These are phyloP conservation scores for Atherinosoma microstoma DNA, from an alignment of 2,797 vertebrate genomes.

Conservation along the genomic window DNA sequence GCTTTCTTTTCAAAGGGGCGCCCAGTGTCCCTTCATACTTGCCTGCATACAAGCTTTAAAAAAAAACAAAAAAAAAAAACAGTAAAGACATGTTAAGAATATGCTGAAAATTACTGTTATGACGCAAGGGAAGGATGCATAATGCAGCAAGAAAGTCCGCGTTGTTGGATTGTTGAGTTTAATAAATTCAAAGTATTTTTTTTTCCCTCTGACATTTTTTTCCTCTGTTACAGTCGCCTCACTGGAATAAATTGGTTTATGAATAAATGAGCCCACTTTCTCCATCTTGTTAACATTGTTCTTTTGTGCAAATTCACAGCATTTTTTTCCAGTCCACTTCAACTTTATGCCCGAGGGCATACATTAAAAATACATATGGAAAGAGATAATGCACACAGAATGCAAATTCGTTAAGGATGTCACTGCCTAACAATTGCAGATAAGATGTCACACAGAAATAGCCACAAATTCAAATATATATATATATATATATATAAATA, in stretches of 20 bases:
- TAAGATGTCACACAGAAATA: slow-evolving; percentile 75
- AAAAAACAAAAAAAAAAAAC: slow-evolving; percentile 42
- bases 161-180: slow-evolving; percentile 78
- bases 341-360: slow-evolving; percentile 86
- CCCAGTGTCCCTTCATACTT: slow-evolving; percentile 62
- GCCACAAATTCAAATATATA: slow-evolving; percentile 33
- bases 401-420: slow-evolving; percentile 84
- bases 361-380: slow-evolving; percentile 89
- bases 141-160: slow-evolving; percentile 69
- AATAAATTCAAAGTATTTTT: slow-evolving; percentile 86
- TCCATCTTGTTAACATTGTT: slow-evolving; percentile 87
- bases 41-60: slow-evolving; percentile 47
- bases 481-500: slow-evolving; percentile 32
- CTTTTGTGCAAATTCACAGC: slow-evolving; percentile 86
- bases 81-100: slow-evolving; percentile 64
- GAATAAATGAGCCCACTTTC: slow-evolving; percentile 87
- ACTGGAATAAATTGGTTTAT: slow-evolving; percentile 88
- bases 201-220: slow-evolving; percentile 69
- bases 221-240: slow-evolving; percentile 79
- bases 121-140: slow-evolving; percentile 70
- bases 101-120: slow-evolving; percentile 73
- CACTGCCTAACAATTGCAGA: slow-evolving; percentile 75
- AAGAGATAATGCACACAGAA: slow-evolving; percentile 85
- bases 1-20: slow-evolving; percentile 73
- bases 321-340: slow-evolving; percentile 85